These are phyloP conservation scores for Contarinia nasturtii DNA, from an alignment of 1,140 invertebrate species.

Conservation along the genomic window DNA sequence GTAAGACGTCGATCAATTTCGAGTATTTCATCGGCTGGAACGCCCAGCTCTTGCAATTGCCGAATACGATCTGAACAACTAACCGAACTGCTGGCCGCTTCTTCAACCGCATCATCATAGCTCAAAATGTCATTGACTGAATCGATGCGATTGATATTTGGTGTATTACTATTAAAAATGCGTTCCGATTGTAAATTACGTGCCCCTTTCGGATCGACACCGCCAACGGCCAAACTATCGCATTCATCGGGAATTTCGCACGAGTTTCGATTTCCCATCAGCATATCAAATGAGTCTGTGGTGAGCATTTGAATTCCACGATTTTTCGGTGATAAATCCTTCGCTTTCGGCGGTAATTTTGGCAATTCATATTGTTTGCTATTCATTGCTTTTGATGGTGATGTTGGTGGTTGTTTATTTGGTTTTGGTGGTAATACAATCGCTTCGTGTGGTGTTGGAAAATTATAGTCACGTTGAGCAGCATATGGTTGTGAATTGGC, in stretches of 20 bases:
- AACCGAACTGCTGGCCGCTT: neutral
- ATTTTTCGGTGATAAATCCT: too few relatives aligned
- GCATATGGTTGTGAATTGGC: constrained; percentile 1
- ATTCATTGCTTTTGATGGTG: too few relatives aligned
- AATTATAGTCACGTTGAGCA: neutral
- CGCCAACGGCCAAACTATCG: neutral
- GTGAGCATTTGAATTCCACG: constrained; percentile 10
- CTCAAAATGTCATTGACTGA: neutral
- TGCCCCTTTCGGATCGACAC: neutral
- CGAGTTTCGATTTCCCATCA: constrained; percentile 11
- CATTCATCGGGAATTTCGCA: neutral
- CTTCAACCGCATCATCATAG: neutral
- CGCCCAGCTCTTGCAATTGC: constrained; percentile 26
- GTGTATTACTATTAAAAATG: neutral
- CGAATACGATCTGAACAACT: neutral
- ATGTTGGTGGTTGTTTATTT: neutral
- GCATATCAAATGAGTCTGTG: constrained; percentile 20
- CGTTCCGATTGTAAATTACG: neutral
- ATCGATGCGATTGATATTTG: neutral
- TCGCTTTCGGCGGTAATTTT: neutral
- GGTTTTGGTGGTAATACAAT: constrained; percentile 5
- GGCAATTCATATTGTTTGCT: neutral
- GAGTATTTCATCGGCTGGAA: constrained; percentile 33
- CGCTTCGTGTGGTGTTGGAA: neutral
- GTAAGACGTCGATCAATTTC: constrained; percentile 32